A percentile compares a stretch with the other conserved stretches of the same genome.
These are phyloP conservation scores for Myotis pilosus DNA, from an alignment of 2,797 vertebrate genomes.

Conservation along the genomic window DNA sequence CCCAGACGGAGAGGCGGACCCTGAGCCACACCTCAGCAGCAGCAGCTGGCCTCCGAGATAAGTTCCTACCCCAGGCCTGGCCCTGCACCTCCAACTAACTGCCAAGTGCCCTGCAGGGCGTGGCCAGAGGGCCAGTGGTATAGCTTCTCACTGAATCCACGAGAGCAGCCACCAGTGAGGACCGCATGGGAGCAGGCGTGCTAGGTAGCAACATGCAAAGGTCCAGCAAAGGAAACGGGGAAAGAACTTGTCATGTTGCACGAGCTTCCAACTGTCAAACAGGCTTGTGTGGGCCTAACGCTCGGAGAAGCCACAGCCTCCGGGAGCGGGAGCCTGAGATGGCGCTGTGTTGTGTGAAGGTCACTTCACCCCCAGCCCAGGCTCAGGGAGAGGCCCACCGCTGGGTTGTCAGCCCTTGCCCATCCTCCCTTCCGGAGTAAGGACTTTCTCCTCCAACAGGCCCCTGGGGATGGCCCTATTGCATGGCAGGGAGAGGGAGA, in stretches of 20 bases:
- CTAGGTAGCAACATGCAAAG: neutral
- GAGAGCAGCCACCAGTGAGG: neutral
- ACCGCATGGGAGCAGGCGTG: neutral
- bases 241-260: neutral
- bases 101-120: neutral
- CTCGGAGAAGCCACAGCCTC: neutral
- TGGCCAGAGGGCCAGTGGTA: neutral
- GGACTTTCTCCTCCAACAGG: neutral
- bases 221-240: neutral
- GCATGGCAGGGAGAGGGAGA: neutral
- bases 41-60: conserved; percentile 33
- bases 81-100: neutral
- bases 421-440: neutral
- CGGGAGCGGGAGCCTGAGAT: neutral
- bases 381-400: neutral
- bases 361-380: neutral
- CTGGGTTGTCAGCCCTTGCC: neutral
- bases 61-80: neutral
- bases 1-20: neutral
- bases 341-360: neutral
- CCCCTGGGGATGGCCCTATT: neutral
- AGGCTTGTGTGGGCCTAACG: neutral
- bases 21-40: neutral
- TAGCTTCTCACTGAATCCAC: neutral
- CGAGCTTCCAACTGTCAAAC: neutral